Evolutionary conservation across 2,113 vertebrate species (phyloP).

Genomic region (Periophthalmus modestus): DNA sequence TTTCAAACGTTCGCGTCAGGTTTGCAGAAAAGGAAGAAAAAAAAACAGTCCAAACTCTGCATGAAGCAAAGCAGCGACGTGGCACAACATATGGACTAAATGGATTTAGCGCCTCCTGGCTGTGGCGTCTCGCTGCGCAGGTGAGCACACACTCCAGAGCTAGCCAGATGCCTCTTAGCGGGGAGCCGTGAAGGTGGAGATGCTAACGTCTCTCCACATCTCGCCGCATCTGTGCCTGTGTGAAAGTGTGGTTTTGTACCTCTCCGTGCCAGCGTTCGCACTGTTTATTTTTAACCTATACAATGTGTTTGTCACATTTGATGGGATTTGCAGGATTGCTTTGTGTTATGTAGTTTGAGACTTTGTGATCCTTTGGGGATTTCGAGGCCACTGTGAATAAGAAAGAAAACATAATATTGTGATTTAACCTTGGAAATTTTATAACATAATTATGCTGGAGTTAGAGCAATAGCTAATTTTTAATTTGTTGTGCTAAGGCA

Average conservation of each 20-base stretch:
- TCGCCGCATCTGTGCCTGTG: neutral
- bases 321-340: neutral
- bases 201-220: neutral
- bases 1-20: neutral
- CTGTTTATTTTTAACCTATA: neutral
- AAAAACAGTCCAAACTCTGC: neutral
- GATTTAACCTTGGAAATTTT: no score
- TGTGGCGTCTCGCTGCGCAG: neutral
- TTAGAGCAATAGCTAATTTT: no score
- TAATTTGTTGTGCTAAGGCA: no score
- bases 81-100: constrained; percentile 2
- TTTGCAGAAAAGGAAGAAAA: neutral
- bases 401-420: no score
- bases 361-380: neutral
- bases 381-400: no score
- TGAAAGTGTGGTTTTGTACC: neutral
- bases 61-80: neutral
- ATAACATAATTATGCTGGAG: no score
- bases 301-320: neutral
- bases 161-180: neutral
- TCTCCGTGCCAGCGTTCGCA: neutral
- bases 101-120: neutral
- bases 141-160: constrained; percentile 4
- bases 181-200: neutral
- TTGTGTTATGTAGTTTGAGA: neutral